Evolutionary conservation across 2,113 vertebrate genomes (phyloP), one percentile per base, ranked within the genome.

Genomic region (Nycticorax nycticorax): DNA sequence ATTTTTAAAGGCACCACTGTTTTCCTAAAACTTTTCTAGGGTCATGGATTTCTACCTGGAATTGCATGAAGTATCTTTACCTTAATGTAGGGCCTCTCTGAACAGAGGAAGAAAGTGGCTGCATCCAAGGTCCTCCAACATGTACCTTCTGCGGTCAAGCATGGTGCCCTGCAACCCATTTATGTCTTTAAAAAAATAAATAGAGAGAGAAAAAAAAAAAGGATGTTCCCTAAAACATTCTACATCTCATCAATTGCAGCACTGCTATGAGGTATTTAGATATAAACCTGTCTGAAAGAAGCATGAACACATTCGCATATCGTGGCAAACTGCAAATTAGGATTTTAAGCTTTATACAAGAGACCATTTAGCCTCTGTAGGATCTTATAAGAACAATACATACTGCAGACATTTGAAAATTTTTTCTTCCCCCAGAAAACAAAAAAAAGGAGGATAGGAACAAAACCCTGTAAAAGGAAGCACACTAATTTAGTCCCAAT

Each of bases 301-400:
- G 81, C 81, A 85, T 9, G 35, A 33, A 35, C 39, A 59, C 5
- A 60, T 85, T 48, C 96, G 77, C 78, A 71, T 88, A 74, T 79
- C 9, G 12, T 56, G 27, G 87, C 94, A 91, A 96, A 91, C 87
- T 95, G 89, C 84, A 97, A 93, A 94, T 94, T 47, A 92, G 85
- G 89, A 90, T 85, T 92, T 97, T 77, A 91, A 88, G 86, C 73
- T 97, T 94, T 82, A 77, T 91, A 92, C 90, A 67, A 64, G 88
- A 95, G 90, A 97, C 78, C 67, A 56, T 53, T 93, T 94, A 88
- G 78, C 72, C 55, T 79, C 75, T 94, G 88, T 37, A 96, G 47
- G 48, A 32, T 88, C 92, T 97, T 94, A 59, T 53, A 94, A 89
- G 77, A 97, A 91, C 91, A 95, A 96, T 80, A 82, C 33, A 77